Conservation (phyloP, 2,888 invertebrate species). For the Copidosoma aretas region DNA sequence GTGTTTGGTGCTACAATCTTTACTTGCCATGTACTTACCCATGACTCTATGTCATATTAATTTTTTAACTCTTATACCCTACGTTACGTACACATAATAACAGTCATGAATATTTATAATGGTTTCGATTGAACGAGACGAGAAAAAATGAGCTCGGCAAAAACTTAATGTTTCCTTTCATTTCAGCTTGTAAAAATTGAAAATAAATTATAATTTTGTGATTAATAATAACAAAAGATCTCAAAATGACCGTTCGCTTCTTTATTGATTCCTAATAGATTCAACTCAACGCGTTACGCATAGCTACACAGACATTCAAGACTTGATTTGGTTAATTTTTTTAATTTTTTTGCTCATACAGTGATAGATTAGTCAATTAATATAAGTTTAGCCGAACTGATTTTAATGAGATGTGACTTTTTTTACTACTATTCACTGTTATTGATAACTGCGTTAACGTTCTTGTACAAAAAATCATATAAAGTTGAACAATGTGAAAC, state of each 20-base stretch:
- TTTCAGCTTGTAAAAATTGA: conserved; percentile 17
- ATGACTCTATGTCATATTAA: conserved; percentile 22
- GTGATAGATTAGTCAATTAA: conserved; percentile 27
- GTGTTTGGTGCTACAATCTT: background rate
- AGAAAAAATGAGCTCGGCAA: conserved; percentile 9
- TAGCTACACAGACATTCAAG: conserved; percentile 9
- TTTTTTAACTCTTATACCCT: conserved; percentile 15
- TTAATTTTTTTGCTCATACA: conserved; percentile 14
- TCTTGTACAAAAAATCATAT: conserved; percentile 25
- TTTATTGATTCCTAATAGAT: conserved; percentile 2
- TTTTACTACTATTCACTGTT: conserved; percentile 15
- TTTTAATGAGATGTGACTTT: conserved; percentile 24
- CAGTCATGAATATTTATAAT: conserved; percentile 1
- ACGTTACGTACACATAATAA: background rate
- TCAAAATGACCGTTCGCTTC: conserved; percentile 3
- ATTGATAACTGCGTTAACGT: conserved; percentile 8
- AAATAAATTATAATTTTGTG: background rate
- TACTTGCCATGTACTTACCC: conserved; percentile 34
- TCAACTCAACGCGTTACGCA: conserved; percentile 12
- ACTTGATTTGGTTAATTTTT: conserved; percentile 22
- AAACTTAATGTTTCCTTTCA: background rate
- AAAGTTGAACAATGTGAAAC: conserved; percentile 6
- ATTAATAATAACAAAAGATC: conserved; percentile 2
- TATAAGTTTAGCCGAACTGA: conserved; percentile 38
- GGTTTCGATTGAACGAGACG: conserved; percentile 14